phyloP scores from a whole-genome alignment of 2,797 vertebrate genomes.

The Dendrocincla fuliginosa region DNA sequence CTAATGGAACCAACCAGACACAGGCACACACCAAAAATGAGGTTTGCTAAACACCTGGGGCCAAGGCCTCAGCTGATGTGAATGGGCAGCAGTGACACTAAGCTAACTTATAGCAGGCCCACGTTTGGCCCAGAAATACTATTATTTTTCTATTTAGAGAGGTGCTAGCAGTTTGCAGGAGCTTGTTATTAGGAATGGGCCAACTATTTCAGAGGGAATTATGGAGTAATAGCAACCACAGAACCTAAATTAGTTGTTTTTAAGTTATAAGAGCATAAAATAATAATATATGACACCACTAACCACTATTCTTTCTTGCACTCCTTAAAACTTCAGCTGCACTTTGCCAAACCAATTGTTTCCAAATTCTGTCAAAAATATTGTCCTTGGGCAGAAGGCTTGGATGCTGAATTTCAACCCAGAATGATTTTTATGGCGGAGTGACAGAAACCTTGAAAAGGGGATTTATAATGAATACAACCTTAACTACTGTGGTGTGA shows the following conservation, averaged over 20 bases:
- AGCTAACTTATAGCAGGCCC: slow-evolving; percentile 25
- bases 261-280: slow-evolving; percentile 63
- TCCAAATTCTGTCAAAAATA: slow-evolving; percentile 70
- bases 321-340: background rate
- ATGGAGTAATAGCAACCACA: slow-evolving; percentile 50
- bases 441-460: slow-evolving; percentile 53
- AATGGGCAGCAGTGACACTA: background rate
- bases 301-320: slow-evolving; percentile 51
- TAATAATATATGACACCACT: slow-evolving; percentile 65
- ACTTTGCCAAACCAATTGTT: slow-evolving; percentile 67
- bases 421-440: slow-evolving; percentile 56
- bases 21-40: background rate
- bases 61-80: slow-evolving; percentile 14
- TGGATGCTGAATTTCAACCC: slow-evolving; percentile 50
- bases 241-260: slow-evolving; percentile 56
- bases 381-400: slow-evolving; percentile 63
- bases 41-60: background rate
- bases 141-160: slow-evolving; percentile 37
- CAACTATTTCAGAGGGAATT: slow-evolving; percentile 53
- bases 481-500: slow-evolving; percentile 4
- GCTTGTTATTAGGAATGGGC: slow-evolving; percentile 41
- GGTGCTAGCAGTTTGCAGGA: slow-evolving; percentile 36
- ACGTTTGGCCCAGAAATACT: background rate
- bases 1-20: background rate
- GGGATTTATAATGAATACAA: slow-evolving; percentile 48